Percentiles rank a stretch among this genome's conserved stretches.
phyloP scores from a whole-genome alignment of 2,888 invertebrate species.

The Tortrix viridana region DNA sequence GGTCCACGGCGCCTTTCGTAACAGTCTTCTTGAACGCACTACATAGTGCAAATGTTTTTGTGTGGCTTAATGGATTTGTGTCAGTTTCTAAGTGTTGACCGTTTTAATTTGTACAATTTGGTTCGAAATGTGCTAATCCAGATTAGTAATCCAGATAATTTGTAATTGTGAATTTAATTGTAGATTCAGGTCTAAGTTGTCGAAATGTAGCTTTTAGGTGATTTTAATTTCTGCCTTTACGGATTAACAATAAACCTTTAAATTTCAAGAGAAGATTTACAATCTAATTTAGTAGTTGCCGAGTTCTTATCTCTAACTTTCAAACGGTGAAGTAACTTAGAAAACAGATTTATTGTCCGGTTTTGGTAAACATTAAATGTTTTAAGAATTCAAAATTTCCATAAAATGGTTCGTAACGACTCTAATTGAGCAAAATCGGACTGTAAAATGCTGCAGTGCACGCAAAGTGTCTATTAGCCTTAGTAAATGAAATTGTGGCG shows the following conservation, averaged over 20 bases:
- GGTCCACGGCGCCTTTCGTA: constrained; percentile 79
- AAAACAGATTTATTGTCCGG: constrained; percentile 12
- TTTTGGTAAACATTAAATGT: constrained; percentile 21
- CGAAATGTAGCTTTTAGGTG: background rate
- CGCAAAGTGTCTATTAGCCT: constrained; percentile 37
- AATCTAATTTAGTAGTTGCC: background rate
- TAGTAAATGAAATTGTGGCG: constrained; percentile 36
- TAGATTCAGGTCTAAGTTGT: background rate
- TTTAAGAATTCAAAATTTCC: constrained; percentile 27
- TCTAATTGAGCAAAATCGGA: constrained; percentile 30
- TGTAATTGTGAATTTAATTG: background rate
- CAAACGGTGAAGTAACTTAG: constrained; percentile 1
- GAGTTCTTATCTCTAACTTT: background rate
- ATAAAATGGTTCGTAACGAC: constrained; percentile 32
- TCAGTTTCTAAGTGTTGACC: constrained; percentile 50
- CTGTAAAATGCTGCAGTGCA: constrained; percentile 34
- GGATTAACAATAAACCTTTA: constrained; percentile 4
- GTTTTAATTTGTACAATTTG: constrained; percentile 54
- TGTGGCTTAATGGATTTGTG: constrained; percentile 69
- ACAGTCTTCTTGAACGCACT: constrained; percentile 73
- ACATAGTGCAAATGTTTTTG: constrained; percentile 83
- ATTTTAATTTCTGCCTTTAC: background rate
- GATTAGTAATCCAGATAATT: background rate
- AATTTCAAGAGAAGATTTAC: background rate
- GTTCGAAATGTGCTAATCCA: constrained; percentile 42